Evolutionary conservation across 1,140 invertebrate genomes (phyloP).

Genomic region (Lepidostoma basale): DNA sequence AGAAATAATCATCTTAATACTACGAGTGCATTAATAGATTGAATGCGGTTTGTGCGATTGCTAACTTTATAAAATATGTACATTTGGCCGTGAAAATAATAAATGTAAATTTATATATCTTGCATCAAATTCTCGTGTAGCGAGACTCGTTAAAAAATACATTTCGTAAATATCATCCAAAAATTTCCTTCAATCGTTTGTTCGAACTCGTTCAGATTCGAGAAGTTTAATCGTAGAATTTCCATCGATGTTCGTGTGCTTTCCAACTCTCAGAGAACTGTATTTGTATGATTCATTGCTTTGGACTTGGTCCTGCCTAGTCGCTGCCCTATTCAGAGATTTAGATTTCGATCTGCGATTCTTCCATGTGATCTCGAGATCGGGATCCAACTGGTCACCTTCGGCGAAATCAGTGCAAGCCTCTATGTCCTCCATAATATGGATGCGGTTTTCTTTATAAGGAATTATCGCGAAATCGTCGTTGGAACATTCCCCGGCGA

Average conservation of each 20-base stretch:
- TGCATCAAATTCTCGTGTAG: too few species aligned
- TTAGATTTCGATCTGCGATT: constrained; percentile 20
- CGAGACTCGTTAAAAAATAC: neutral
- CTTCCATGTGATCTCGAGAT: constrained; percentile 38
- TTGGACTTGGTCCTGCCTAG: neutral
- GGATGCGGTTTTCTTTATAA: constrained; percentile 40
- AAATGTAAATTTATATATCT: too few species aligned
- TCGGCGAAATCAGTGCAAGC: constrained; percentile 42
- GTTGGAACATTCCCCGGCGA: constrained; percentile 32
- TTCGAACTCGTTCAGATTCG: constrained; percentile 24
- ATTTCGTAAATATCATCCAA: neutral
- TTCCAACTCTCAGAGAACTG: neutral
- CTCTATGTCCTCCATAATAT: constrained; percentile 41
- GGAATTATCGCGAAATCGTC: constrained; percentile 41
- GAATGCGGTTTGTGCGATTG: too few species aligned
- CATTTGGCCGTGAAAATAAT: too few species aligned
- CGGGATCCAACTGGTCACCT: constrained; percentile 23
- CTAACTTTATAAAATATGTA: too few species aligned
- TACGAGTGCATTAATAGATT: too few species aligned
- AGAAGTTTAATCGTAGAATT: constrained; percentile 25
- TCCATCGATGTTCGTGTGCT: constrained; percentile 1
- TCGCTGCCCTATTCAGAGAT: neutral
- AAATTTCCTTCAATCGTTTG: constrained; percentile 17
- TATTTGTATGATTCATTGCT: neutral
- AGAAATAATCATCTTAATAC: too few species aligned